Percentiles rank a stretch among this genome's conserved stretches.
Evolutionary conservation across 2,113 vertebrate genomes (phyloP).

Genomic region (Micronycteris hirsuta): DNA sequence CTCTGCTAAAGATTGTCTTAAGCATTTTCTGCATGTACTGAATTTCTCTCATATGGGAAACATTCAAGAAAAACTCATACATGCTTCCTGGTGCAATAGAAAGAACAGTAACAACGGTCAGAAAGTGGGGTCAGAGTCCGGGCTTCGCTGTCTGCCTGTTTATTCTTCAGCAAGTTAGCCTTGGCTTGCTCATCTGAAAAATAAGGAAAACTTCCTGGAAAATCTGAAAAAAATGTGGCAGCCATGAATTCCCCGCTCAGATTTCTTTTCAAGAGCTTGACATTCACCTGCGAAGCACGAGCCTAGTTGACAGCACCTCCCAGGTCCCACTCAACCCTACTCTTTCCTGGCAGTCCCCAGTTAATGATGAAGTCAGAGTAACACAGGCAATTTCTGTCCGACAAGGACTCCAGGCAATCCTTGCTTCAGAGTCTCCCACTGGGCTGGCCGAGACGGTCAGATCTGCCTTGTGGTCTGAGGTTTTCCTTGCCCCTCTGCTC

Average conservation of each 20-base stretch:
- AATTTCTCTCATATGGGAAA: not conserved
- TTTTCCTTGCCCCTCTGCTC: not conserved
- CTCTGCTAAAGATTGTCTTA: not conserved
- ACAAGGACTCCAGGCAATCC: not conserved
- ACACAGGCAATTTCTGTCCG: not conserved
- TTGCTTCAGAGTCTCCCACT: not conserved
- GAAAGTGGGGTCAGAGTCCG: not conserved
- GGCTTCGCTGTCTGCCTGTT: not conserved
- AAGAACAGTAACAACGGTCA: not conserved
- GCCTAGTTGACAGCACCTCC: not conserved
- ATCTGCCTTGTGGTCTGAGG: not conserved
- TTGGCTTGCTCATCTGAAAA: not conserved
- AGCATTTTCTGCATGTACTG: not conserved
- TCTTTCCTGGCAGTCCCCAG: not conserved
- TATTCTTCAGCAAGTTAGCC: not conserved
- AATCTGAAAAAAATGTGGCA: not conserved
- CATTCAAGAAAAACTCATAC: not conserved
- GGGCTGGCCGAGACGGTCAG: not conserved
- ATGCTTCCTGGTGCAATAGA: not conserved
- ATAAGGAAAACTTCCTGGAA: not conserved
- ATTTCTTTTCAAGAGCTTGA: not conserved
- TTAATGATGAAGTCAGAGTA: not conserved
- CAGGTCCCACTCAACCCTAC: not conserved
- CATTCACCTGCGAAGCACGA: not conserved
- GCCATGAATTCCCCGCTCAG: rapidly evolving